Conservation (phyloP, 1,140 invertebrate genomes). For the Adoxophyes honmai region DNA sequence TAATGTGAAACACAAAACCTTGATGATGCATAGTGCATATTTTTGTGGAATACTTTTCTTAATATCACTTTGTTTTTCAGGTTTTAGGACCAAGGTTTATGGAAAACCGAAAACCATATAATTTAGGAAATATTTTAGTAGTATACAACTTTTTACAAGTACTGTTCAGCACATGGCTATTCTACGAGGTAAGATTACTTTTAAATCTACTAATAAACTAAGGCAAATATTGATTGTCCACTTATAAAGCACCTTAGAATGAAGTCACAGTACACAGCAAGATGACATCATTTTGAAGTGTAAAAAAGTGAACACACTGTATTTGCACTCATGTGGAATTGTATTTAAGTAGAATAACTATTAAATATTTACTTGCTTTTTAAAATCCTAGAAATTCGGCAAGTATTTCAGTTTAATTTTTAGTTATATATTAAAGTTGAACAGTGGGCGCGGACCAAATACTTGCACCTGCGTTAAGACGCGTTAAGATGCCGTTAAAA, state of each 20-base stretch:
- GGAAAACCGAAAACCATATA: slow-evolving; percentile 92
- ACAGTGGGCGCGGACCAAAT: no score
- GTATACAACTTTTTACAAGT: slow-evolving; percentile 93
- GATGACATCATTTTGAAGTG: no score
- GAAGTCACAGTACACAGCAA: no score
- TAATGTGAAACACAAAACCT: no score
- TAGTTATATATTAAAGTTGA: neutral
- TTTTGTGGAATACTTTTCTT: no score
- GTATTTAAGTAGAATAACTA: neutral
- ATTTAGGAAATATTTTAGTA: slow-evolving; percentile 88
- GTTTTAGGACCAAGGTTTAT: slow-evolving; percentile 90
- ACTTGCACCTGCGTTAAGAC: no score
- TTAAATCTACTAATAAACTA: neutral
- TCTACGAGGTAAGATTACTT: slow-evolving; percentile 84
- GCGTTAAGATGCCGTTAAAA: no score
- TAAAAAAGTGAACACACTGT: no score
- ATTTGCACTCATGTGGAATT: no score
- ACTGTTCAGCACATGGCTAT: slow-evolving; percentile 89
- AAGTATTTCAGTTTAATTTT: neutral
- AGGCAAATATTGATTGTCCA: neutral
- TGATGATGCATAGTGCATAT: neutral
- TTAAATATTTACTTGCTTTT: neutral
- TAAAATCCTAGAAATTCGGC: neutral
- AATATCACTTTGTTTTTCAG: slow-evolving; percentile 58
- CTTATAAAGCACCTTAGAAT: neutral